phyloP scores from a whole-genome alignment of 2,888 invertebrate genomes.

The Alsophila aescularia region DNA sequence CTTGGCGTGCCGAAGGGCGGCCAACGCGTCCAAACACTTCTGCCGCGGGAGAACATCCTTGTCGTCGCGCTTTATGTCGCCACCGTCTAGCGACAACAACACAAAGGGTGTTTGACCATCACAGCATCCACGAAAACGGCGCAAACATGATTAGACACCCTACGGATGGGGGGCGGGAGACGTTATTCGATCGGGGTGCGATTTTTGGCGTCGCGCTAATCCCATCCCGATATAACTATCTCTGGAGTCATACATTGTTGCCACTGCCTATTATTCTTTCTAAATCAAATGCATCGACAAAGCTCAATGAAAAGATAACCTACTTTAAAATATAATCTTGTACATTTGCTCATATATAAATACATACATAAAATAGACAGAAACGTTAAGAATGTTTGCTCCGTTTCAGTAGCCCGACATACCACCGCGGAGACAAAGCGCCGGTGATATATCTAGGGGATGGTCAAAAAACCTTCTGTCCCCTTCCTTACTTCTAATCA shows the following conservation, averaged over 20 bases:
- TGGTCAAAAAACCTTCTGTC: slow-evolving; percentile 89
- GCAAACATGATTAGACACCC: slow-evolving; percentile 67
- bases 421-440: slow-evolving; percentile 65
- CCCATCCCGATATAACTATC: slow-evolving; percentile 23
- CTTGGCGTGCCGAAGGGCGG: slow-evolving; percentile 99
- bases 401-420: slow-evolving; percentile 79
- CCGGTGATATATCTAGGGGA: slow-evolving; percentile 76
- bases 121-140: slow-evolving; percentile 77
- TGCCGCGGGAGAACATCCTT: slow-evolving; percentile 99
- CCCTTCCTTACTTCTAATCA: slow-evolving; percentile 72
- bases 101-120: slow-evolving; percentile 92
- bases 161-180: slow-evolving; percentile 24
- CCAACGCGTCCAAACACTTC: slow-evolving; percentile 99
- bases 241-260: neutral
- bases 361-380: slow-evolving; percentile 40
- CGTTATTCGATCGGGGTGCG: slow-evolving; percentile 13
- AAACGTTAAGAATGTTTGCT: slow-evolving; percentile 68
- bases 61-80: slow-evolving; percentile 89
- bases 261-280: neutral
- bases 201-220: slow-evolving; percentile 1
- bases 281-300: neutral
- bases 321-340: neutral
- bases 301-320: neutral
- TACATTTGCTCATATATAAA: slow-evolving; percentile 10
- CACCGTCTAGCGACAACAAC: slow-evolving; percentile 85